Conservation (phyloP, 1,140 invertebrate species). For the Hyles euphorbiae region DNA sequence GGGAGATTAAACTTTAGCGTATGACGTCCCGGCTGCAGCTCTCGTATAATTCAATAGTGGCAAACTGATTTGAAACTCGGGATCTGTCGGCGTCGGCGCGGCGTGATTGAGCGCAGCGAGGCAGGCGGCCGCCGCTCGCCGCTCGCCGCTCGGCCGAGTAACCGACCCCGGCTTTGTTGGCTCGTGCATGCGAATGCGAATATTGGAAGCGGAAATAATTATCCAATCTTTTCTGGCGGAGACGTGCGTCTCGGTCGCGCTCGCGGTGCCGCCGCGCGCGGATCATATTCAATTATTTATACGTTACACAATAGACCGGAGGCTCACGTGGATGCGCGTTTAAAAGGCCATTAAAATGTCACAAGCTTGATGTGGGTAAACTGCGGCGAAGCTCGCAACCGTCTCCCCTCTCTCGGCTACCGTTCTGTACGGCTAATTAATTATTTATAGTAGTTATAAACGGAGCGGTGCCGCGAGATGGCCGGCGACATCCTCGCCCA, state of each 20-base stretch:
- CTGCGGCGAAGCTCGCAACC: slow-evolving; percentile 31
- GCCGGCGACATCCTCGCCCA: no score
- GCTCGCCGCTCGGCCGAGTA: slow-evolving; percentile 40
- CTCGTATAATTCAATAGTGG: slow-evolving; percentile 70
- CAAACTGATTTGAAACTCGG: slow-evolving; percentile 61
- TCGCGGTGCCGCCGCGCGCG: neutral
- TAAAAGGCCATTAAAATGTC: slow-evolving; percentile 64
- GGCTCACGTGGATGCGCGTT: slow-evolving; percentile 43
- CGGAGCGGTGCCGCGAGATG: slow-evolving; percentile 14
- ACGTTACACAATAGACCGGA: slow-evolving; percentile 20
- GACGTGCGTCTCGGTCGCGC: slow-evolving; percentile 22
- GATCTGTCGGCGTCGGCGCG: slow-evolving; percentile 23
- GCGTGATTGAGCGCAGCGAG: slow-evolving; percentile 54
- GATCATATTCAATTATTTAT: slow-evolving; percentile 33
- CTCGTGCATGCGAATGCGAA: slow-evolving; percentile 38
- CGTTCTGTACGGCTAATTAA: slow-evolving; percentile 38
- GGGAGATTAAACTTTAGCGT: slow-evolving; percentile 68
- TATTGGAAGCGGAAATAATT: slow-evolving; percentile 50
- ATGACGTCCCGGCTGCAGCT: slow-evolving; percentile 63
- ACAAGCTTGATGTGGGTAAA: slow-evolving; percentile 51
- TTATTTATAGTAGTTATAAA: slow-evolving; percentile 60
- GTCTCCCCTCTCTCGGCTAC: neutral
- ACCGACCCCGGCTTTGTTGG: slow-evolving; percentile 40
- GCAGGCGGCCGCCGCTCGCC: slow-evolving; percentile 30
- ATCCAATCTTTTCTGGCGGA: slow-evolving; percentile 37